Conservation (phyloP, 37 sponge, comb jelly and placozoan species). For the Eunapius fragilis region DNA sequence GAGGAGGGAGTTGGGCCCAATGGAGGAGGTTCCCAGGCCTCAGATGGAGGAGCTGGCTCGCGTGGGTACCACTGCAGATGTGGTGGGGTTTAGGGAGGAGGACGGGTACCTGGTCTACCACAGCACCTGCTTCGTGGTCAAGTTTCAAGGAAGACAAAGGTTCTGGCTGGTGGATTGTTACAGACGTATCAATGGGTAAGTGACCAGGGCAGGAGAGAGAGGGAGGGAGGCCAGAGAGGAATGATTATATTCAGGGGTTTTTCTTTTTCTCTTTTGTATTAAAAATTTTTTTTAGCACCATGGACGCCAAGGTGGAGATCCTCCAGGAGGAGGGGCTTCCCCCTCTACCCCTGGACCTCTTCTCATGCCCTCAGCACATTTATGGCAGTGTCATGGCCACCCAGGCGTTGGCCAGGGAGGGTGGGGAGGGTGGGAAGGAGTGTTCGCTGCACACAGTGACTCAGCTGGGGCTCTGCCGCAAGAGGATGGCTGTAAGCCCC, state of each 20-base stretch:
- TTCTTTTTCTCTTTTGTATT: background rate
- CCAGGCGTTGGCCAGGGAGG: conserved; percentile 24
- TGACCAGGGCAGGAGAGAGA: too few species aligned
- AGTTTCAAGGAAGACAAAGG: conserved; percentile 61
- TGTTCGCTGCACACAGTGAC: conserved; percentile 4
- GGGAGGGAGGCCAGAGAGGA: too few species aligned
- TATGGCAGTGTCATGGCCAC: conserved; percentile 8
- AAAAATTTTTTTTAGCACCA: background rate
- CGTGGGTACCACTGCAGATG: conserved; percentile 75
- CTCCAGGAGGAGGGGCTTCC: conserved; percentile 58
- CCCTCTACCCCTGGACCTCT: conserved; percentile 44
- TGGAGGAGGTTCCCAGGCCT: too few species aligned
- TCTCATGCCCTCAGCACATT: conserved; percentile 56
- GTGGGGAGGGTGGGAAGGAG: too few species aligned
- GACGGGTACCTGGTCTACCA: conserved; percentile 13
- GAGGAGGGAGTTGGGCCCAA: background rate
- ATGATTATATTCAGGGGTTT: too few species aligned
- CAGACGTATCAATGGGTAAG: conserved; percentile 53
- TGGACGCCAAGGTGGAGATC: conserved; percentile 60
- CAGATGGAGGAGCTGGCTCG: conserved; percentile 46
- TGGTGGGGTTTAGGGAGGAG: conserved; percentile 68
- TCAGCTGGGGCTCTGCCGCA: conserved; percentile 22
- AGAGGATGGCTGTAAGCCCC: conserved; percentile 11
- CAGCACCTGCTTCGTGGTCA: conserved; percentile 60
- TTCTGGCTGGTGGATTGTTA: conserved; percentile 58